A percentile compares a stretch with the other conserved stretches of the same genome.
Conservation (phyloP, 1,140 invertebrate species). For the Oedothorax gibbosus region DNA sequence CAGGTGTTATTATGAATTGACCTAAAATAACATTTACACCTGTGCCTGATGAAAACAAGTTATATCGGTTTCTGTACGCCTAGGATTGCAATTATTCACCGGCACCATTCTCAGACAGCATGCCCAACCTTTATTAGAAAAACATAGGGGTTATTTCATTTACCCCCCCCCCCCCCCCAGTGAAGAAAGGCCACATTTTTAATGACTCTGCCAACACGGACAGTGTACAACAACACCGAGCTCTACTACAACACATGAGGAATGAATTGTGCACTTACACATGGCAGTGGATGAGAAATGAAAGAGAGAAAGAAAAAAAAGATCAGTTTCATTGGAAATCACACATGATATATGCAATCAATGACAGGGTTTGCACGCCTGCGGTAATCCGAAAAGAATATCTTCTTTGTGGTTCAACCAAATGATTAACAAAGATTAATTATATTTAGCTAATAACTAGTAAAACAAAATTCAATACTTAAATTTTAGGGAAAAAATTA, state of each 20-base stretch:
- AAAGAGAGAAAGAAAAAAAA: slow-evolving; percentile 57
- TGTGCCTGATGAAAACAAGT: no score
- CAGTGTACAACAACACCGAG: slow-evolving; percentile 54
- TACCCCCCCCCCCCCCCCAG: background rate
- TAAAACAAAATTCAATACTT: slow-evolving; percentile 15
- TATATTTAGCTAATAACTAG: slow-evolving; percentile 17
- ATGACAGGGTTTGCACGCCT: no score
- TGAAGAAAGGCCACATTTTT: slow-evolving; percentile 12
- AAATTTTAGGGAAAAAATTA: background rate
- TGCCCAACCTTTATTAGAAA: no score
- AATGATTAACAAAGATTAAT: no score
- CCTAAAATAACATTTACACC: no score
- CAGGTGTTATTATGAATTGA: no score
- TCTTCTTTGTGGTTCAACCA: no score
- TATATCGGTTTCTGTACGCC: no score
- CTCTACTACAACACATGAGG: slow-evolving; percentile 57
- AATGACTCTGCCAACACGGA: slow-evolving; percentile 41
- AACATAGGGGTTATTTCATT: background rate
- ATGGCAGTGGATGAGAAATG: slow-evolving; percentile 60
- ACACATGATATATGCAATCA: background rate
- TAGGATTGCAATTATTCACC: no score
- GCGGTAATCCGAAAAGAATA: no score
- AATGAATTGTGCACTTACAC: slow-evolving; percentile 60
- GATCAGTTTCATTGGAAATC: slow-evolving; percentile 43
- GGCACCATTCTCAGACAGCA: no score